phyloP scores from a whole-genome alignment of 2,113 vertebrate species.

The Diphyllodes magnificus region DNA sequence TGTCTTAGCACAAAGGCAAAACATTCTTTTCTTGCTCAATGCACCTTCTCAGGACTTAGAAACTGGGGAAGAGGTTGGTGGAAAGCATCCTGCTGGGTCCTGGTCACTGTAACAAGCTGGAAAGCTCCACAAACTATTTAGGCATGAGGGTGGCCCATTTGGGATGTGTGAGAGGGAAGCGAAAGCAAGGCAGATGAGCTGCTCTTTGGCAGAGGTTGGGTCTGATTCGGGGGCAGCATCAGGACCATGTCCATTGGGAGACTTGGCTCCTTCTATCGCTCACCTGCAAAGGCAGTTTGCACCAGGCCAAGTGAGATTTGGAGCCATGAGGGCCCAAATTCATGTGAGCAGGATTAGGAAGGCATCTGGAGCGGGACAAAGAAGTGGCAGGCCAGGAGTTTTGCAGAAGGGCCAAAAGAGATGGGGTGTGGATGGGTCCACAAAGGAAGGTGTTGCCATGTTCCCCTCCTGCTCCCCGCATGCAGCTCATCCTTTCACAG shows the following conservation, averaged over 20 bases:
- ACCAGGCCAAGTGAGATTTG: not conserved
- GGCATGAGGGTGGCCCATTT: rapidly evolving
- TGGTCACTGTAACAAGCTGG: not conserved
- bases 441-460: not conserved
- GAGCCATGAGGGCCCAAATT: not conserved
- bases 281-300: not conserved
- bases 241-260: not conserved
- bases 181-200: not conserved
- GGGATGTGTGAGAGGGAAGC: not conserved
- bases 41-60: not conserved
- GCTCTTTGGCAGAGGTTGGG: not conserved
- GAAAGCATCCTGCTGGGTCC: not conserved
- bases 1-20: not conserved
- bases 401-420: rapidly evolving
- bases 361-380: rapidly evolving
- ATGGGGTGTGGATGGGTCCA: not conserved
- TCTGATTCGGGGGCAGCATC: rapidly evolving
- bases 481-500: not conserved
- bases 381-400: not conserved
- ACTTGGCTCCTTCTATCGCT: not conserved
- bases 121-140: not conserved
- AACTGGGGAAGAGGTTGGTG: not conserved
- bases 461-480: rapidly evolving
- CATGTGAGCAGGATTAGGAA: not conserved
- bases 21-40: not conserved